phyloP scores from a whole-genome alignment of 1,140 invertebrate genomes.

The Batillaria attramentaria region DNA sequence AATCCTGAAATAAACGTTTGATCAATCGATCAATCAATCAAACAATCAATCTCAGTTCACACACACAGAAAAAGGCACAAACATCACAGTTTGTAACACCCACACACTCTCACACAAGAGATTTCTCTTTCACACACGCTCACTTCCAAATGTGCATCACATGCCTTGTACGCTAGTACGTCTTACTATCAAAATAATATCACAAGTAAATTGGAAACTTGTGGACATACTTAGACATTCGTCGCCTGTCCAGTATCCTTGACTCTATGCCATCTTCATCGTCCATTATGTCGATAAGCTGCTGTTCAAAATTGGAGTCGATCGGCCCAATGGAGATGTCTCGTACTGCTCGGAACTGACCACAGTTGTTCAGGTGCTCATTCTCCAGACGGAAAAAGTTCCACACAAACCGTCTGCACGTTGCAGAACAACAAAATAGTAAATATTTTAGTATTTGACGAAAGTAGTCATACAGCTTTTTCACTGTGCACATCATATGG shows the following conservation, averaged over 20 bases:
- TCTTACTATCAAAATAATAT: background rate
- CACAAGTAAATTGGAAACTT: background rate
- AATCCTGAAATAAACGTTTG: too few relatives aligned
- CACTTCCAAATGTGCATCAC: background rate
- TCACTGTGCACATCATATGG: too few relatives aligned
- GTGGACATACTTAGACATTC: slow-evolving; percentile 7
- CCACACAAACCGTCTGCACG: slow-evolving; percentile 94
- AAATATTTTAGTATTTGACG: too few relatives aligned
- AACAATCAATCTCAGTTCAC: background rate
- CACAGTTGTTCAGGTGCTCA: slow-evolving; percentile 99
- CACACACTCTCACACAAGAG: background rate
- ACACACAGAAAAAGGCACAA: background rate
- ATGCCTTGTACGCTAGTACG: background rate
- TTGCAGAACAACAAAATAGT: background rate
- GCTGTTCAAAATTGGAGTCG: slow-evolving; percentile 91
- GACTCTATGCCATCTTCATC: slow-evolving; percentile 90
- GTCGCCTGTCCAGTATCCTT: slow-evolving; percentile 74
- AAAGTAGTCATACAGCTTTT: too few relatives aligned
- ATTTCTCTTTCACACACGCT: background rate
- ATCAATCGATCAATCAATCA: too few relatives aligned
- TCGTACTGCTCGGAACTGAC: slow-evolving; percentile 97
- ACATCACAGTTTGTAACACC: background rate
- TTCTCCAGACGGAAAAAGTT: slow-evolving; percentile 99
- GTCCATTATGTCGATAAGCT: slow-evolving; percentile 97
- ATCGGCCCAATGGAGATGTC: slow-evolving; percentile 99